Percentiles rank a stretch among this genome's conserved stretches.
phyloP scores from a whole-genome alignment of 2,113 vertebrate species.

The Procapra przewalskii region DNA sequence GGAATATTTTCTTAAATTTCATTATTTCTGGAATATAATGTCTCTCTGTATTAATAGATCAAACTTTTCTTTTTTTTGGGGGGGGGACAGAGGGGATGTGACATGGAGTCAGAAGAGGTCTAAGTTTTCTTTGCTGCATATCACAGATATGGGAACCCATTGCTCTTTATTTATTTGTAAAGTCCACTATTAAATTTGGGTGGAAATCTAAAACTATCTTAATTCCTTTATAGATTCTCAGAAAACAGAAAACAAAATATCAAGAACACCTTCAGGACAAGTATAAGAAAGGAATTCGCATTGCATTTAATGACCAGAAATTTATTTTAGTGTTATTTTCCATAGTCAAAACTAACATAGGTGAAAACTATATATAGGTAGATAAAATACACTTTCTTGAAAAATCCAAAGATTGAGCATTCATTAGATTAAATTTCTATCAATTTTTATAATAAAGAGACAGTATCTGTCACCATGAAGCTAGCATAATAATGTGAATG shows the following conservation, averaged over 20 bases:
- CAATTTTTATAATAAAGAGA: neutral
- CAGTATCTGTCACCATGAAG: neutral
- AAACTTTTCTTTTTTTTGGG: neutral
- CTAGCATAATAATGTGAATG: neutral
- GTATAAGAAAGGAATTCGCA: neutral
- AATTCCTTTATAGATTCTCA: neutral
- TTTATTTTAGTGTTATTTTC: neutral
- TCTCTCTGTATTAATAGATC: neutral
- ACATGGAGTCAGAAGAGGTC: neutral
- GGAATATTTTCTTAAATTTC: neutral
- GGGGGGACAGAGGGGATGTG: rapidly evolving
- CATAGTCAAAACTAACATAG: neutral
- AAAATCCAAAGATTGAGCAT: neutral
- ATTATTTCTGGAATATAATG: neutral
- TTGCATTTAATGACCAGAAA: neutral
- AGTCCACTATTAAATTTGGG: neutral
- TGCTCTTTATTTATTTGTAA: neutral
- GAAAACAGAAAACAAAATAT: neutral
- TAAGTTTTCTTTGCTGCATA: neutral
- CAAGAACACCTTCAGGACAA: neutral
- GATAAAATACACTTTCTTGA: neutral
- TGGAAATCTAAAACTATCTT: neutral
- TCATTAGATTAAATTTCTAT: neutral
- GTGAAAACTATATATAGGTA: neutral
- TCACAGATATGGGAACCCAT: neutral